Base-by-base conservation (phyloP, 2,797 vertebrate genomes). In the Diplodus sargus region DNA sequence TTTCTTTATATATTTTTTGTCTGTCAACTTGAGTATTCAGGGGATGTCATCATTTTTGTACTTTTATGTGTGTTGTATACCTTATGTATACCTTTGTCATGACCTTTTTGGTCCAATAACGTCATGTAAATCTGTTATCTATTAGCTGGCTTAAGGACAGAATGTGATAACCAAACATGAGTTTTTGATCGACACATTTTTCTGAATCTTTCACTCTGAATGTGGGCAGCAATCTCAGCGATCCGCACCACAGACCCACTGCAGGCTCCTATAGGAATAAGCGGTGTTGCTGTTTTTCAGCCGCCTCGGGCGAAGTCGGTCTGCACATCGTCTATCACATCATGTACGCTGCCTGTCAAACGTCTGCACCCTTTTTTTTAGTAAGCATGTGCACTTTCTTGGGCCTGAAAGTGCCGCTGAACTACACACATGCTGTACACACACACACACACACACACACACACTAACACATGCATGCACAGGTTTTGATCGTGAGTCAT, bases 341-440 rank as follows among this genome's bases (percentile, higher is more conserved):
- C 61, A 39, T 51, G 67, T 70, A 60, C 70, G 49, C 70, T 79
- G 83, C 59, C 76, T 75, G 75, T 87, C 76, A 74, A 58, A 39
- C 1, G 17, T 81, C 65, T 62, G 49, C 67, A 70, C 59, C 25
- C 39, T 9, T 70, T 70, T 63, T 66, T 70, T 64, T 60, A 30
- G 5, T 20, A 11, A 22, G n/a, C 16, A 25, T 42, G 48, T 75
- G 65, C 57, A 42, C 69, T 62, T 57, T 64, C 13, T 1, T 63
- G 11, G 14, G 42, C 17, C 12, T 20, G 1, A 43, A 49, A 22
- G 60, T 58, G 54, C 61, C 4, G 60, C 39, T 48, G 13, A 43
- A 47, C 47, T 70, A 14, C n/a, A 66, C 28, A 49, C 5, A 15
- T 16, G 9, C n/a, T 28, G 4, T n/a, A 54, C 70, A 30, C 34